Evolutionary conservation across 2,888 invertebrate genomes (phyloP), one percentile per base, ranked within the genome.

Genomic region (Megastigmus dorsalis): DNA sequence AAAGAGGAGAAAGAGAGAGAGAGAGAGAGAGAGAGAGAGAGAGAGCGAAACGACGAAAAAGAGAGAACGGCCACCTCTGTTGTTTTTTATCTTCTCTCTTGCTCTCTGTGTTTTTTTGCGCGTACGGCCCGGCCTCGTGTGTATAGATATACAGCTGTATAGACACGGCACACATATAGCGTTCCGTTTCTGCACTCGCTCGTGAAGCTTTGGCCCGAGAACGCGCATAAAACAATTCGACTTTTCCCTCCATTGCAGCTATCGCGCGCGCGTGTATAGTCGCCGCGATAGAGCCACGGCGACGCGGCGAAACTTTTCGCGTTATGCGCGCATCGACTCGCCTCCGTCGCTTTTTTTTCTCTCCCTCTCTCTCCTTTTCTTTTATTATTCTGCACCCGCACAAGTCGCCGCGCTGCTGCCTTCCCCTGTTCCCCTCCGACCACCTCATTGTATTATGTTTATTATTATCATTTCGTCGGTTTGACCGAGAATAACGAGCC

Each of bases 241-340:
- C 54, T 54, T 66, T 66, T 23, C 45, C 41, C n/a, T n/a, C n/a
- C n/a, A n/a, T n/a, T n/a, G n/a, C n/a, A n/a, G n/a, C n/a, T n/a
- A n/a, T n/a, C n/a, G n/a, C n/a, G n/a, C n/a, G n/a, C n/a, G 3
- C 48, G 43, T 0, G 26, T n/a, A n/a, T n/a, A n/a, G n/a, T n/a
- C n/a, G n/a, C n/a, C n/a, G n/a, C n/a, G n/a, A n/a, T n/a, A n/a
- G n/a, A 20, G 23, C 10, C 28, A 30, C 50, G 36, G 2, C 43
- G 48, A 20, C 33, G n/a, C n/a, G 50, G 13, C 9, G 54, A 66
- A 79, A 79, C 72, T 79, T 79, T 78, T 76, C 73, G 45, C 75
- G 73, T 74, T 75, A 69, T n/a, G 59, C 69, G n/a, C 18, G 71
- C 70, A 74, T 77, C 59, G 63, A 75, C 48, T 72, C 67, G 68